Conservation (phyloP, 92 coral and sea anemone genomes). For the Zoanthus solanderi region DNA sequence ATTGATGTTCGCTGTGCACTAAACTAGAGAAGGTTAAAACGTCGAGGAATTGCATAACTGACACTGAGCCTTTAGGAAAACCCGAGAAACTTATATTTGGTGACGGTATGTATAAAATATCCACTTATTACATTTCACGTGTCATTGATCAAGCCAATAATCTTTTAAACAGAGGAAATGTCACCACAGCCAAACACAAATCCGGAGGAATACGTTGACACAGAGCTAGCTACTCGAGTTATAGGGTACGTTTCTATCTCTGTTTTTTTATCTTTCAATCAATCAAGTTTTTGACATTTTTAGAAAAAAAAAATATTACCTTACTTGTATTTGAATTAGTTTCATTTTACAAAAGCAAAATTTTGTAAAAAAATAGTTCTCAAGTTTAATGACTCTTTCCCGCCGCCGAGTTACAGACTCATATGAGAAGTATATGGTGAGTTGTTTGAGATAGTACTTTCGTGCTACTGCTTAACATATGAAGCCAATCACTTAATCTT, state of each 20-base stretch:
- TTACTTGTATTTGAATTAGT: no score
- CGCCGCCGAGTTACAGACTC: no score
- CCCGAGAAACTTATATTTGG: background rate
- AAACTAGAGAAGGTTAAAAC: no score
- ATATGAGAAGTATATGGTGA: no score
- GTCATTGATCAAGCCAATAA: background rate
- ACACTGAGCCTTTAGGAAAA: background rate
- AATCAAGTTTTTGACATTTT: background rate
- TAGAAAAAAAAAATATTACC: no score
- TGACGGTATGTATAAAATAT: background rate
- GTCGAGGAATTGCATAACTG: background rate
- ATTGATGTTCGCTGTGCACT: no score
- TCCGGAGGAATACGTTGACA: constrained; percentile 63
- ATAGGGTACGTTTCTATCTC: constrained; percentile 58
- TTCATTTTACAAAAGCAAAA: no score
- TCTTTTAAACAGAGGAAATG: constrained; percentile 11
- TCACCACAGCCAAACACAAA: background rate
- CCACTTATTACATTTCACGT: background rate
- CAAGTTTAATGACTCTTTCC: no score
- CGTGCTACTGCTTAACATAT: no score
- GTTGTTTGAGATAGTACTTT: no score
- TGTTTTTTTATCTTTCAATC: background rate
- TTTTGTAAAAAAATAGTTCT: no score
- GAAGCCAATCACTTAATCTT: no score
- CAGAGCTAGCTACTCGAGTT: constrained; percentile 73